These are phyloP conservation scores for Heliocidaris tuberculata DNA, from an alignment of 35 echinoderm and acorn worm species.

Conservation along the genomic window DNA sequence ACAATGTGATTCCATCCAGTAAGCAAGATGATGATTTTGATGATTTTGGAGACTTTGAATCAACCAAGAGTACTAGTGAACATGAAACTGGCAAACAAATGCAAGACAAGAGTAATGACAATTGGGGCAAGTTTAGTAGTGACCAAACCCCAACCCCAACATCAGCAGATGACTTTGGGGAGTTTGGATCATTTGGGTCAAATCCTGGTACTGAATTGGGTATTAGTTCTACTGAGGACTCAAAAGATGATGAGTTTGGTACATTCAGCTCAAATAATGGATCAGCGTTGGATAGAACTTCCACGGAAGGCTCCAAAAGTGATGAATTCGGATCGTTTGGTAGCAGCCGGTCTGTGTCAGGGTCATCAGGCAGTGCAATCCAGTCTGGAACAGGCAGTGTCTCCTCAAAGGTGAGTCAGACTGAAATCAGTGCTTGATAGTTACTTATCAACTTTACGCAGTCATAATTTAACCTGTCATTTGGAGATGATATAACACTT, in stretches of 20 bases:
- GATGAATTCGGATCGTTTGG: constrained; percentile 48
- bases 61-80: neutral
- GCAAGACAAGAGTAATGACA: neutral
- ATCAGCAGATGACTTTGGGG: neutral
- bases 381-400: neutral
- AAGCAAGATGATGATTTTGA: neutral
- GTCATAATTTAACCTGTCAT: neutral
- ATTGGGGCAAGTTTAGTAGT: constrained; percentile 3
- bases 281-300: neutral
- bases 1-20: constrained; percentile 4
- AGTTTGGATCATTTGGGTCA: constrained; percentile 13
- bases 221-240: neutral
- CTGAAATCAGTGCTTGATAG: neutral
- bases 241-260: neutral
- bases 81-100: neutral
- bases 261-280: neutral
- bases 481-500: neutral
- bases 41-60: constrained; percentile 46
- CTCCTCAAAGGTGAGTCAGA: constrained; percentile 7
- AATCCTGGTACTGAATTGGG: neutral
- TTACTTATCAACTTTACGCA: neutral
- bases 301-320: neutral
- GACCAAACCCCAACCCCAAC: neutral
- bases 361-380: neutral
- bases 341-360: neutral